Conservation (phyloP, 1,140 invertebrate species). For the Euura lappo region DNA sequence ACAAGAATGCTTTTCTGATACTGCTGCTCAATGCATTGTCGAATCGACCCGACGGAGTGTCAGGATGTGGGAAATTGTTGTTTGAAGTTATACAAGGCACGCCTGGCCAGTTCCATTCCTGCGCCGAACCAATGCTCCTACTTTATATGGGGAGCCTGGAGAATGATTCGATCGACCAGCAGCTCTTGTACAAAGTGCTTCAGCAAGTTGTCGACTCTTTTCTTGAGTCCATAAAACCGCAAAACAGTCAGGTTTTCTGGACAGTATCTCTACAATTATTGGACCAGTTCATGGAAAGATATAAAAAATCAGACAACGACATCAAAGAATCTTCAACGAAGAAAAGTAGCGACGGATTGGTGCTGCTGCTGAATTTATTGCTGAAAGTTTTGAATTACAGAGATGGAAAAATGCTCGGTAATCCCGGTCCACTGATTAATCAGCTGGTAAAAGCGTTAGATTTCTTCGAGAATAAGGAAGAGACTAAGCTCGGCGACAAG, state of each 20-base stretch:
- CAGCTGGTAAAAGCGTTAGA: conserved; percentile 57
- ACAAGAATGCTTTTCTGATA: conserved; percentile 77
- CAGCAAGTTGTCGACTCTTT: conserved; percentile 67
- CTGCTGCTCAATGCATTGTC: conserved; percentile 73
- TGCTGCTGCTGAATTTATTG: conserved; percentile 63
- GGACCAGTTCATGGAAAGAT: conserved; percentile 28
- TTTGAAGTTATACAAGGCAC: conserved; percentile 87
- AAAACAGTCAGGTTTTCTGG: conserved; percentile 70
- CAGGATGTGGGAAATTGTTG: conserved; percentile 81
- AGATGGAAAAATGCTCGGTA: conserved; percentile 67
- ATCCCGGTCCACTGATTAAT: conserved; percentile 64
- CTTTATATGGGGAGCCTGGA: conserved; percentile 68
- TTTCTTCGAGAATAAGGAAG: conserved; percentile 54
- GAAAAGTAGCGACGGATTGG: conserved; percentile 44
- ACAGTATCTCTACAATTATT: conserved; percentile 46
- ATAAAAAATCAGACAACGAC: conserved; percentile 1
- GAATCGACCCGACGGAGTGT: conserved; percentile 67
- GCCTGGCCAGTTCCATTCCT: conserved; percentile 82
- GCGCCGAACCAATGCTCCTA: conserved; percentile 69
- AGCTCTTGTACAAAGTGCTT: conserved; percentile 69
- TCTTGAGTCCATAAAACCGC: conserved; percentile 62
- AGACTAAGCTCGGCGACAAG: conserved; percentile 10
- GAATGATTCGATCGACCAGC: conserved; percentile 60
- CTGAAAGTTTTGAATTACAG: conserved; percentile 67
- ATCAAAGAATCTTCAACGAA: background rate